These are phyloP conservation scores for Ylistrum balloti DNA, from an alignment of 1,140 invertebrate genomes.

Conservation along the genomic window DNA sequence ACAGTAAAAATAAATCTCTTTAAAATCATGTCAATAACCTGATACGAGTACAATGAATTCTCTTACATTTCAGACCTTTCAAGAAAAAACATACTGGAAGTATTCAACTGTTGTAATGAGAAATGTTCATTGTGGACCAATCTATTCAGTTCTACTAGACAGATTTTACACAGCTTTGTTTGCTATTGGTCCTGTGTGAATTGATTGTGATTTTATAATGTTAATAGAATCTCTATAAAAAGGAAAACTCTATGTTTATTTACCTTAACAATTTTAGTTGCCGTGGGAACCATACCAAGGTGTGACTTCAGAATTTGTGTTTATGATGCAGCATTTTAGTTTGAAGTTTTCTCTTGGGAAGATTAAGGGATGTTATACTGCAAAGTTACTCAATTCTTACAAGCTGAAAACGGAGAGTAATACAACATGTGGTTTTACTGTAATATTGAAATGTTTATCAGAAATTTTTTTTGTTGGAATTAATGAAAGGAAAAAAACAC, in stretches of 20 bases:
- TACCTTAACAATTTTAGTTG: background rate
- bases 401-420: background rate
- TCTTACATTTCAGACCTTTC: background rate
- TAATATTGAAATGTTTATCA: background rate
- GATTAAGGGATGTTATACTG: background rate
- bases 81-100: background rate
- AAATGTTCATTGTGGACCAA: background rate
- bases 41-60: background rate
- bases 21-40: background rate
- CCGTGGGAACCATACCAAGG: background rate
- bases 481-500: too few relatives aligned
- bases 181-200: background rate
- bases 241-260: background rate
- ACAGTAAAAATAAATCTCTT: background rate
- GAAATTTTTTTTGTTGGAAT: background rate
- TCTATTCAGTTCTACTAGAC: background rate
- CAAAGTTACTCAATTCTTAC: background rate
- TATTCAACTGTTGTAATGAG: background rate
- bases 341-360: background rate
- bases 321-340: background rate
- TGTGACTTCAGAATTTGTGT: background rate
- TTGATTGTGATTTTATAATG: background rate
- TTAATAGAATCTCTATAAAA: slow-evolving; percentile 13
- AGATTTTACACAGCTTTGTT: background rate
- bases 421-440: background rate